Base-by-base conservation (phyloP, 2,888 invertebrate genomes). In the Acholoe squamosa region DNA sequence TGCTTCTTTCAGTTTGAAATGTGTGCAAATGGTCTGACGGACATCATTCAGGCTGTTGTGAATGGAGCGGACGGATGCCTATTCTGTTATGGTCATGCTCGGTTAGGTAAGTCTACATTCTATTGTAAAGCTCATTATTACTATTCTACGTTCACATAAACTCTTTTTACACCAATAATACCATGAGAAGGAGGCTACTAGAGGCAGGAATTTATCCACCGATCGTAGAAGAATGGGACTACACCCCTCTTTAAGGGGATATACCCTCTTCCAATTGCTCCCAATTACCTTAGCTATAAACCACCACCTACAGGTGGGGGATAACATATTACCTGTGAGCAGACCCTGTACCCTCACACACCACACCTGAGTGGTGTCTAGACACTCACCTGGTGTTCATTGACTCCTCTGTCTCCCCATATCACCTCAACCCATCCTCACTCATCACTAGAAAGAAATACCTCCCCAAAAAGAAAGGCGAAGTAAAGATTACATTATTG, bases 11-110 rank as follows among this genome's bases (percentile, higher is more conserved):
- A 99, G 98, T 97, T 98, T 94, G 99, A 99, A 96, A 97, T 99
- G 93, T 98, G 98, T 96, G 97, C 98, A 92, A 98, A 98, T 94
- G 98, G 98, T 89, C 97, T 99, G 94, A 98, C 98, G 92, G 99
- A 99, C 96, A 98, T 99, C 94, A 98, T 99, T 94, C 98, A 98
- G 95, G 98, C 98, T 71, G 99, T 99, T 93, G 98, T 99, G 95
- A 98, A 98, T 94, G 99, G 99, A 84, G 98, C 98, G 71, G 99
- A 99, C 96, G 98, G 98, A 92, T 96, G 96, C 91, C 94, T 96
- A 31, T 95, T 96, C 93, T 95, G 95, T n/a, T 96, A 96, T 92
- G 96, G 96, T 56, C 95, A 96, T 92, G 94, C 95, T 51, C 94
- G 94, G 92, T 93, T 95, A 54, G 96, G 96, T 96, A 92, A 92